These are phyloP conservation scores for Hyalella azteca DNA, from an alignment of 2,888 invertebrate species.

Conservation along the genomic window DNA sequence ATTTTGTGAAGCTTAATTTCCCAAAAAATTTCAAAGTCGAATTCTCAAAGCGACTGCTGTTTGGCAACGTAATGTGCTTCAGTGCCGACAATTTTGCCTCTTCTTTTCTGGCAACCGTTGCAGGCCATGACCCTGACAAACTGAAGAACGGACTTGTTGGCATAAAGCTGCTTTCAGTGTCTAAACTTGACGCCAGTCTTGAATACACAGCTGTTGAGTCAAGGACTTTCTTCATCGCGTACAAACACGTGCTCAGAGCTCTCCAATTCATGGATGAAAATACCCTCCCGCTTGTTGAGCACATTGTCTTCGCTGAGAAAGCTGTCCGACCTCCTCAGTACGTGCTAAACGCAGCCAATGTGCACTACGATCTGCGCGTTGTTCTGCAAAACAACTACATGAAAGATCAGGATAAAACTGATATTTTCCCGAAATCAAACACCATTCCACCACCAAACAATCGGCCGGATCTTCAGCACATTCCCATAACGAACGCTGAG, in stretches of 20 bases:
- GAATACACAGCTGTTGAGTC: conserved; percentile 71
- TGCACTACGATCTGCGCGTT: conserved; percentile 40
- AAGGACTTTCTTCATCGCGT: conserved; percentile 81
- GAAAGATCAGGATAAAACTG: neutral
- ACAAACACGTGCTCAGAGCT: conserved; percentile 75
- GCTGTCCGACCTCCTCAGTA: conserved; percentile 64
- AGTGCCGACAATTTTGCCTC: conserved; percentile 74
- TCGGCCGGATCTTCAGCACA: neutral
- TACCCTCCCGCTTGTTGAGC: conserved; percentile 73
- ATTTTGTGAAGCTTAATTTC: conserved; percentile 58
- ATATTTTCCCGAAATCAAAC: neutral
- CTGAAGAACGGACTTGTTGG: conserved; percentile 69
- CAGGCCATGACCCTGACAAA: conserved; percentile 67
- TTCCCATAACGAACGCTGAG: neutral
- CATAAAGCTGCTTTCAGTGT: conserved; percentile 59
- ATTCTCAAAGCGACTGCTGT: conserved; percentile 71
- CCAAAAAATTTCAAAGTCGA: conserved; percentile 64
- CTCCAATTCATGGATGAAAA: conserved; percentile 68
- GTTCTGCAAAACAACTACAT: neutral
- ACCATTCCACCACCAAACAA: neutral
- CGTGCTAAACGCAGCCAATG: conserved; percentile 38
- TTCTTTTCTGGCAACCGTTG: conserved; percentile 74
- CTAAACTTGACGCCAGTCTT: neutral
- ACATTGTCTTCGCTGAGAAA: conserved; percentile 69
- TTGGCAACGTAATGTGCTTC: conserved; percentile 76